These are phyloP conservation scores for Tringa solitaria DNA, from an alignment of 2,113 vertebrate species.

Conservation along the genomic window DNA sequence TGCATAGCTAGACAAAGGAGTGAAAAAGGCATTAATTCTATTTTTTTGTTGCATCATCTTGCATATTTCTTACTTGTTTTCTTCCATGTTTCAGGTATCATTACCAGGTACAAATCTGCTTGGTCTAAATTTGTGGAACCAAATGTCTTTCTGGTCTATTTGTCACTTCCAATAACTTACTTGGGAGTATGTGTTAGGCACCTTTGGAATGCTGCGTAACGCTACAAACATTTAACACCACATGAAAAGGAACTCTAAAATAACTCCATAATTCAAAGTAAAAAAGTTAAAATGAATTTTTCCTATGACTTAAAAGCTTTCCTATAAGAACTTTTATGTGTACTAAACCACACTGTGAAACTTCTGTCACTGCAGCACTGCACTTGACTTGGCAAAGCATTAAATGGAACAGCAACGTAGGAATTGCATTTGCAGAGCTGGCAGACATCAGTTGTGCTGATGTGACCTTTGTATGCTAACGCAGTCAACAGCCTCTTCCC, in stretches of 20 bases:
- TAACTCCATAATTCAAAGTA: not conserved
- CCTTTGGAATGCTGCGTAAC: not conserved
- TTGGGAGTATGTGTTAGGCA: not conserved
- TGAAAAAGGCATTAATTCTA: not conserved
- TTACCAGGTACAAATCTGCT: not conserved
- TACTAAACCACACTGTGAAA: not conserved
- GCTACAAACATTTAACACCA: not conserved
- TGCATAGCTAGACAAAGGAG: not conserved
- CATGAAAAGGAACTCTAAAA: not conserved
- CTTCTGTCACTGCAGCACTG: not conserved
- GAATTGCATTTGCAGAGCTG: not conserved
- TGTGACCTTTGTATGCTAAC: not conserved
- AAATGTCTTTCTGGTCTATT: not conserved
- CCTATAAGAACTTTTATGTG: not conserved
- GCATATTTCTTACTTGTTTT: not conserved
- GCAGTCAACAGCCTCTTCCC: not conserved
- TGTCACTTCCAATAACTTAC: not conserved
- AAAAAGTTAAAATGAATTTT: not conserved
- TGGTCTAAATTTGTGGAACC: not conserved
- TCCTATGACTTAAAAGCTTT: not conserved
- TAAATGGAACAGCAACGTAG: not conserved
- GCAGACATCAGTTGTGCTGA: not conserved
- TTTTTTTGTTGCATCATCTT: not conserved
- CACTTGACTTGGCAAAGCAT: not conserved
- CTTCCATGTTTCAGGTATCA: not conserved